phyloP scores from a whole-genome alignment of 2,797 vertebrate species.

The Artibeus lituratus region DNA sequence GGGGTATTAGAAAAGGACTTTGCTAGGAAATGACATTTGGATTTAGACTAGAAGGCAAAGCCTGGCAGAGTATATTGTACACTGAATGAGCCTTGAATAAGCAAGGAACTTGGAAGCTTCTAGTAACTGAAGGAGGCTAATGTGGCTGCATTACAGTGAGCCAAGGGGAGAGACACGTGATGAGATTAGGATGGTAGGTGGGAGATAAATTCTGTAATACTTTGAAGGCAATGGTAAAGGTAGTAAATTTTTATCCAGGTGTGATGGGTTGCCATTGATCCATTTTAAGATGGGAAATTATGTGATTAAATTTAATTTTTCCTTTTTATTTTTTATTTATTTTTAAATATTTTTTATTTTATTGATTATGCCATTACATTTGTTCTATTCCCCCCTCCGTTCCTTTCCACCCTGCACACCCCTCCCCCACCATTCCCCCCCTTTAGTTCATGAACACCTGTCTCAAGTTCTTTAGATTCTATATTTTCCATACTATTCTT shows the following conservation, averaged over 20 bases:
- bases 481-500: too few relatives aligned
- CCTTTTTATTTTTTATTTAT: too few relatives aligned
- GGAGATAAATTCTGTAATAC: background rate
- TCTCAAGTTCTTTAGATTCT: too few relatives aligned
- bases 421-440: too few relatives aligned
- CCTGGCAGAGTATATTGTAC: background rate
- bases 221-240: background rate
- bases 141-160: background rate
- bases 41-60: constrained; percentile 34
- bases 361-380: too few relatives aligned
- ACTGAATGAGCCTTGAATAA: background rate
- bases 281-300: background rate
- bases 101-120: background rate
- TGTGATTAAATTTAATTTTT: background rate
- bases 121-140: background rate
- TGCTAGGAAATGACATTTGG: constrained; percentile 27
- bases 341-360: too few relatives aligned
- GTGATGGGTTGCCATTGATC: background rate
- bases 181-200: background rate
- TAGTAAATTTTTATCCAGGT: background rate
- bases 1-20: constrained; percentile 6
- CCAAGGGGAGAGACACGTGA: background rate
- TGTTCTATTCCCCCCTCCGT: too few relatives aligned
- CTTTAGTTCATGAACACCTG: too few relatives aligned
- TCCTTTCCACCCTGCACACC: too few relatives aligned